Percentiles rank a stretch among this genome's conserved stretches.
These are phyloP conservation scores for Cirrhinus molitorella DNA, from an alignment of 2,797 vertebrate genomes.

Conservation along the genomic window DNA sequence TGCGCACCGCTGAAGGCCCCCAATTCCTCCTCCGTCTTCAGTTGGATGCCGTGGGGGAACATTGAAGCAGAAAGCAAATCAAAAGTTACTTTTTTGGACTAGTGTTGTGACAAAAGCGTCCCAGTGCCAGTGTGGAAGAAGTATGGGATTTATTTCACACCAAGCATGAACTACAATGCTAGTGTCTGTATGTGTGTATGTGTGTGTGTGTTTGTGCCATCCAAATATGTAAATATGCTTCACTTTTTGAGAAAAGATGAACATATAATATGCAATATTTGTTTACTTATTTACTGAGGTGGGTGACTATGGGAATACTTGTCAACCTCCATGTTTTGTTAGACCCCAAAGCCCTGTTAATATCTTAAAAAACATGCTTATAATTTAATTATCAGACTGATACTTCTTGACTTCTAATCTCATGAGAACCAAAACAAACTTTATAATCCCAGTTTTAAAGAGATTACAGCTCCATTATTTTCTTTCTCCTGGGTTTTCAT, in stretches of 20 bases:
- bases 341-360: neutral
- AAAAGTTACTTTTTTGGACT: constrained; percentile 45
- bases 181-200: neutral
- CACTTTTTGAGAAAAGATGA: neutral
- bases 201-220: neutral
- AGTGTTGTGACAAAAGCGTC: constrained; percentile 25
- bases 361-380: neutral
- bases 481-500: constrained; percentile 9
- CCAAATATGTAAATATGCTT: neutral
- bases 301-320: neutral
- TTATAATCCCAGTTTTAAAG: constrained; percentile 15
- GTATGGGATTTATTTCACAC: constrained; percentile 17
- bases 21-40: constrained; percentile 33
- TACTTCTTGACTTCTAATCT: constrained; percentile 10
- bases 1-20: constrained; percentile 37
- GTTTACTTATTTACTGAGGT: too few relatives aligned
- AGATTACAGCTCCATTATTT: constrained; percentile 13
- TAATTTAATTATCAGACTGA: neutral
- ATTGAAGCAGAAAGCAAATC: constrained; percentile 49
- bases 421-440: neutral
- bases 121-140: constrained; percentile 20
- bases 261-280: too few relatives aligned
- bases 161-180: neutral
- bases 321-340: neutral
- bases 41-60: constrained; percentile 50